Evolutionary conservation across 1,140 invertebrate genomes (phyloP), one percentile per base, ranked within the genome.

Genomic region (Ips nitidus): DNA sequence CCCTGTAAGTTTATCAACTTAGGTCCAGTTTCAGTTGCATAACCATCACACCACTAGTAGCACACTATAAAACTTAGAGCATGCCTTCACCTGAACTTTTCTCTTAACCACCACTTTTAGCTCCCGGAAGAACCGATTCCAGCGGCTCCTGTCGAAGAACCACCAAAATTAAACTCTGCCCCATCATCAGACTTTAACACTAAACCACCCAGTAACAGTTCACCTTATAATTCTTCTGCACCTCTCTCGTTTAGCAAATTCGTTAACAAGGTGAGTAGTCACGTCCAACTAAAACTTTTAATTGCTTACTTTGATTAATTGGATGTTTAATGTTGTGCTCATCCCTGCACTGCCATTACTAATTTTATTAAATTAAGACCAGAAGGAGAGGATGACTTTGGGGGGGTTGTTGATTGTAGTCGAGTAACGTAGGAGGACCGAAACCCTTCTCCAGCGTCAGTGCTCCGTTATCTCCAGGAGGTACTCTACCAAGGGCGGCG

Each of bases 391-490:
- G 7, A 1, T 50, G 45, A 50, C 22, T 3, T 50, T 50, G 45
- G 6, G 45, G 45, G 3, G 6, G 45, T 50, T 50, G 1, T 50
- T 50, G 7, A 8, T 3, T 50, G 45, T 59, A 66, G 62, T 42
- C 69, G 22, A 41, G 52, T 7, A 62, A 50, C 52, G 40, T 55
- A 7, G 68, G 65, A 57, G 74, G 72, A 37, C 87, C 88, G 40
- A 87, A 87, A 76, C 87, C 88, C 3, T 89, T 89, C 74, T 81
- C 83, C 50, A 83, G 79, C 71, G 77, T 81, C 53, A 80, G 76
- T 70, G 72, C 80, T 36, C 83, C 69, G 67, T 76, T 75, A 41
- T 83, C 82, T 76, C 73, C 82, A 38, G 66, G 70, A 38, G 80
- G 79, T 42, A 80, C 80, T 73, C 73, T 84, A 3, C 78, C 82